These are phyloP conservation scores for Calcarius ornatus DNA, from an alignment of 2,113 vertebrate species.

Conservation along the genomic window DNA sequence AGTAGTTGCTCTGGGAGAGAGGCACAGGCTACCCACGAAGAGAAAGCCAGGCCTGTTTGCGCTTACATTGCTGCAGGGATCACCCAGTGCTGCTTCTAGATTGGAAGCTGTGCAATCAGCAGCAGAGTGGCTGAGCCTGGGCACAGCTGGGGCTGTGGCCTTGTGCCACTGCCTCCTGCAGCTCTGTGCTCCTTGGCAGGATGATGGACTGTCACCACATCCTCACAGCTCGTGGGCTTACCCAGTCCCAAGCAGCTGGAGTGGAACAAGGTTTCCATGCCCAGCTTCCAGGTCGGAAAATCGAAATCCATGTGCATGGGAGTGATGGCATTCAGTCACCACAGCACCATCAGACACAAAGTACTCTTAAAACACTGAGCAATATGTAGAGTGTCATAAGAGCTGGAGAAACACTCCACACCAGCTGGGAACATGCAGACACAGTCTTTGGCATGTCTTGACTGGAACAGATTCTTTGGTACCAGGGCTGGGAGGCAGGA, in stretches of 20 bases:
- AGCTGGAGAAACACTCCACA: not conserved
- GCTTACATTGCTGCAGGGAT: not conserved
- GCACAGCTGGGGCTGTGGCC: not conserved
- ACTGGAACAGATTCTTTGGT: not conserved
- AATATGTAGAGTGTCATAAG: fast-evolving
- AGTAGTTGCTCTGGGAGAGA: not conserved
- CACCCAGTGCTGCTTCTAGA: not conserved
- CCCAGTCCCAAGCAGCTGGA: not conserved
- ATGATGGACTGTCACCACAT: fast-evolving
- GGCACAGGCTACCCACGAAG: not conserved
- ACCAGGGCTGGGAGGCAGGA: not conserved
- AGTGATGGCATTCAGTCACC: not conserved
- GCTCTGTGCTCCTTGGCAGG: not conserved
- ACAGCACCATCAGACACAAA: not conserved
- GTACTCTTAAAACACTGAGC: not conserved
- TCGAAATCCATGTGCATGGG: not conserved
- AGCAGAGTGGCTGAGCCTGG: not conserved
- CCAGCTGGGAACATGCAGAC: not conserved
- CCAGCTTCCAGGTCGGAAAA: not conserved
- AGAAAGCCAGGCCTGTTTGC: not conserved
- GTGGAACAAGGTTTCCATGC: not conserved
- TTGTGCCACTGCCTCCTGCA: not conserved
- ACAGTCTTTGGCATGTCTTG: not conserved
- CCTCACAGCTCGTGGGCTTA: fast-evolving
- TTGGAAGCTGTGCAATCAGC: not conserved